A percentile compares a stretch with the other conserved stretches of the same genome.
These are phyloP conservation scores for Caenorhabditis briggsae DNA, from an alignment of 1,140 invertebrate species.

Conservation along the genomic window DNA sequence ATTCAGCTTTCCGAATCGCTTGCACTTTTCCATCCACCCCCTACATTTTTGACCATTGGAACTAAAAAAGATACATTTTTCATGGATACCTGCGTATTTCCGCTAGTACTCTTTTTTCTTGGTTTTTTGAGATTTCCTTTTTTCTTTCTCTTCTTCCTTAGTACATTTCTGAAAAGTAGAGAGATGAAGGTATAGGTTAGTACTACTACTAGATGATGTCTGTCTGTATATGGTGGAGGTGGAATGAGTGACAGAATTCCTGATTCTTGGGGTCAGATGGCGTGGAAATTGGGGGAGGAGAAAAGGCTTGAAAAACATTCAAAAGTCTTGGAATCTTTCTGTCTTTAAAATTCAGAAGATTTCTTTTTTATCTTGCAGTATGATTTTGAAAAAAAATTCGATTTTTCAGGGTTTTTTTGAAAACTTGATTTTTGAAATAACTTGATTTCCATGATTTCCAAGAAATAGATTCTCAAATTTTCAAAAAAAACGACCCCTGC, in stretches of 20 bases:
- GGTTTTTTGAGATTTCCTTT: slow-evolving; percentile 6
- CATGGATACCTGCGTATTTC: slow-evolving; percentile 4
- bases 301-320: too few species aligned
- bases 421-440: background rate
- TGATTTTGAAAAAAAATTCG: too few species aligned
- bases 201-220: too few species aligned
- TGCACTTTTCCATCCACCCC: too few species aligned
- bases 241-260: background rate
- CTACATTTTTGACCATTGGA: too few species aligned
- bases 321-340: too few species aligned
- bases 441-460: too few species aligned
- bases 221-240: background rate
- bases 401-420: background rate
- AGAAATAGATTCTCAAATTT: too few species aligned
- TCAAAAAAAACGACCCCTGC: too few species aligned
- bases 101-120: slow-evolving; percentile 13
- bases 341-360: background rate
- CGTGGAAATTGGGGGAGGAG: too few species aligned
- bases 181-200: too few species aligned
- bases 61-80: background rate
- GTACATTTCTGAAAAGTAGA: background rate
- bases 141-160: background rate
- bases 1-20: too few species aligned
- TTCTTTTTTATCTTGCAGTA: background rate
- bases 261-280: background rate